These are phyloP conservation scores for Horisme vitalbata DNA, from an alignment of 2,888 invertebrate species.

Conservation along the genomic window DNA sequence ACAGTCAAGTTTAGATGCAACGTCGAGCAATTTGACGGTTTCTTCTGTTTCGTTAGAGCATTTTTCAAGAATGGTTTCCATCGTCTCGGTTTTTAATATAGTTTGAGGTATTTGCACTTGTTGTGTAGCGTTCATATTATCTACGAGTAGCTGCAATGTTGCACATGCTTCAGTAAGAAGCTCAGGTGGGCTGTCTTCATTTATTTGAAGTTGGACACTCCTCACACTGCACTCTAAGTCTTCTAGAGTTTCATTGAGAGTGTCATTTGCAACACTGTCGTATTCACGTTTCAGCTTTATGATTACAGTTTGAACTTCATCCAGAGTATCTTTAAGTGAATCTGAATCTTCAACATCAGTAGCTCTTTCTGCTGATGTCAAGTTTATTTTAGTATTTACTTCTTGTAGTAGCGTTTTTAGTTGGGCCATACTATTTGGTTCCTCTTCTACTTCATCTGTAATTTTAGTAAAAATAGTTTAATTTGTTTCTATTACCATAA, in stretches of 20 bases:
- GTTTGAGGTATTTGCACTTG: slow-evolving; percentile 39
- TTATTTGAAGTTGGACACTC: slow-evolving; percentile 74
- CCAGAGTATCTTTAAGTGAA: slow-evolving; percentile 58
- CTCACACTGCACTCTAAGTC: slow-evolving; percentile 79
- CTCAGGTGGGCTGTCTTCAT: slow-evolving; percentile 66
- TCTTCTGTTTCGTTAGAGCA: slow-evolving; percentile 50
- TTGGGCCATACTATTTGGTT: slow-evolving; percentile 51
- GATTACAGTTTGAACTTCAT: slow-evolving; percentile 74
- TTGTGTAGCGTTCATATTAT: slow-evolving; percentile 57
- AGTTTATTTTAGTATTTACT: slow-evolving; percentile 53
- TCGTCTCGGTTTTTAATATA: slow-evolving; percentile 16
- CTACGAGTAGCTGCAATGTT: slow-evolving; percentile 63
- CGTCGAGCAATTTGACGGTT: slow-evolving; percentile 67
- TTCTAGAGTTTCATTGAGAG: slow-evolving; percentile 74
- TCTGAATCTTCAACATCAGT: slow-evolving; percentile 50
- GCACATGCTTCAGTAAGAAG: slow-evolving; percentile 69
- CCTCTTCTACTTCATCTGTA: slow-evolving; percentile 39
- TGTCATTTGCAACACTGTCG: slow-evolving; percentile 59
- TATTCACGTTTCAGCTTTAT: slow-evolving; percentile 71
- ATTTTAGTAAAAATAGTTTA: slow-evolving; percentile 4
- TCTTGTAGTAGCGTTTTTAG: slow-evolving; percentile 58
- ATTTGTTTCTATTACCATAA: too few species aligned
- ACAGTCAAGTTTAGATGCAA: slow-evolving; percentile 59
- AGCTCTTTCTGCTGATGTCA: slow-evolving; percentile 35
- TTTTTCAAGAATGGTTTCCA: slow-evolving; percentile 11